Base-by-base conservation (phyloP, 2,888 invertebrate species). In the Eristalinus aeneus region DNA sequence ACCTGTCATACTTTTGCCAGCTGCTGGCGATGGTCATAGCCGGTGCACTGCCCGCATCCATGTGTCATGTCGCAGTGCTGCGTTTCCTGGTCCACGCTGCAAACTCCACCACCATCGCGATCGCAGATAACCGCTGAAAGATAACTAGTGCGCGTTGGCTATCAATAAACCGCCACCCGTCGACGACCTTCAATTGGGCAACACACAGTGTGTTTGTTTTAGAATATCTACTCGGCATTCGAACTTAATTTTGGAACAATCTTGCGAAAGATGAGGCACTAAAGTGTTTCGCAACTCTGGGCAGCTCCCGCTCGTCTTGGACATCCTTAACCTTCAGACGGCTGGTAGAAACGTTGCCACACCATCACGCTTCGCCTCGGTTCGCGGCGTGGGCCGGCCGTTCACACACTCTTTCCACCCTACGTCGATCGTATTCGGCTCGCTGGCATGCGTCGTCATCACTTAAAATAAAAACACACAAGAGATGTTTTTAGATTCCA, bases 261-360 rank as follows among this genome's bases (percentile, higher is more conserved):
- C 61, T 76, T 76, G 54, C 68, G 76, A 69, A 76, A 76, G 27
- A 27, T 67, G 6, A 16, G 16, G 8, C 16, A 16, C 16, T 12
- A 2, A 46, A 46, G 46, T 56, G 65, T 72, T 71, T 72, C 72
- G 72, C 65, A 72, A 72, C 56, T 31, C 27, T 71, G 60, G 39
- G 34, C 53, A 20, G 12, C 36, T 20, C 27, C 22, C 2, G 20
- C 27, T 23, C 27, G 39, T 39, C 22, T 22, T 39, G 46, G 34
- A 64, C 72, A 65, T 79, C 78, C 78, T 79, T 79, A 79, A 79
- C 78, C 78, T 79, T 79, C 78, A 72, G 72, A 72, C 72, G 12
- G 27, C 65, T 65, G 11, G 20, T 34, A 4, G 31, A 58, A 46
- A 46, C 16, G 8, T 46, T 46, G 46, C 46, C 46, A 46, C 46